phyloP scores from a whole-genome alignment of 1,140 invertebrate genomes.

The Drosophila repleta region DNA sequence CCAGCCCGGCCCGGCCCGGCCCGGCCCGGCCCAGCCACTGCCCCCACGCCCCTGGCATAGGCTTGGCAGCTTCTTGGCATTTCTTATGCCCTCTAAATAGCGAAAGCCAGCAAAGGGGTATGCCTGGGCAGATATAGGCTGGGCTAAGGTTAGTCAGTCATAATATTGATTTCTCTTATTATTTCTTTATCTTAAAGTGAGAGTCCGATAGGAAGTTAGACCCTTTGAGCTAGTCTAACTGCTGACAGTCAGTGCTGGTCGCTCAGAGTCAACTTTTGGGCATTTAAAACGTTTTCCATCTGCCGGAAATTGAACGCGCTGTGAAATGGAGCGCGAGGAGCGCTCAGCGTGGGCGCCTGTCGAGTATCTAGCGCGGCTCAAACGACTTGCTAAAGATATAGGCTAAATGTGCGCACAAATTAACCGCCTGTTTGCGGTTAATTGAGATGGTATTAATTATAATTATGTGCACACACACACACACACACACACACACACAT shows the following conservation, averaged over 20 bases:
- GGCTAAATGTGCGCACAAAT: constrained; percentile 62
- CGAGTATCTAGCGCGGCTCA: constrained; percentile 33
- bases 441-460: constrained; percentile 82
- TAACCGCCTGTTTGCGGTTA: constrained; percentile 81
- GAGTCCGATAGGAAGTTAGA: neutral
- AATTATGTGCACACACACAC: constrained; percentile 53
- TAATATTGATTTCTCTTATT: too few species aligned
- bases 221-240: too few species aligned
- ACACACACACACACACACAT: constrained; percentile 19
- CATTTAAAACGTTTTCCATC: too few species aligned
- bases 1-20: neutral
- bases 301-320: too few species aligned
- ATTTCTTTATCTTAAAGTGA: too few species aligned
- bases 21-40: neutral
- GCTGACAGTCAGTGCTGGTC: too few species aligned
- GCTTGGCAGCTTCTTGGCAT: constrained; percentile 37
- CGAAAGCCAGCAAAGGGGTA: neutral
- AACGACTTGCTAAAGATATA: constrained; percentile 38
- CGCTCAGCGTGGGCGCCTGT: constrained; percentile 39
- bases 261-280: too few species aligned
- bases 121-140: neutral
- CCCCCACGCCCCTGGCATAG: constrained; percentile 4
- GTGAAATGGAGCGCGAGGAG: too few species aligned
- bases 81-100: constrained; percentile 2
- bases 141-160: too few species aligned